Conservation (phyloP, 2,797 vertebrate genomes). For the Botia almorhae region DNA sequence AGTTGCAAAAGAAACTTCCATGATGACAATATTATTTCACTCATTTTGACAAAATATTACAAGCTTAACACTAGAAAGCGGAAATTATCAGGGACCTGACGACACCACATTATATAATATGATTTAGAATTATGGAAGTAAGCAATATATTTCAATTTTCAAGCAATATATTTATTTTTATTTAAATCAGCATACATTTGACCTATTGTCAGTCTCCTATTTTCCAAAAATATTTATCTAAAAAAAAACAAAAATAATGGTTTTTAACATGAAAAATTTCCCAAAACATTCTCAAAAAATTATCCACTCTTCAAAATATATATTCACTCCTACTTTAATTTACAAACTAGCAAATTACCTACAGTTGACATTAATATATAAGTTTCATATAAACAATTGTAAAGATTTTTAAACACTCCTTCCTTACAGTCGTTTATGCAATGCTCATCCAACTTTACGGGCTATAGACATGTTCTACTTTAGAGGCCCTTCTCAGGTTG, state of each 20-base stretch:
- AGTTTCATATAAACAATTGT: background rate
- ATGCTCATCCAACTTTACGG: conserved; percentile 85
- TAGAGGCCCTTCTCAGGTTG: conserved; percentile 89
- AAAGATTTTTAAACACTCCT: background rate
- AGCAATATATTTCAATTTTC: too few relatives aligned
- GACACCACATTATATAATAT: background rate
- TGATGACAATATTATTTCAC: background rate
- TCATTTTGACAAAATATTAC: background rate
- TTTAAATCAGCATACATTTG: too few relatives aligned
- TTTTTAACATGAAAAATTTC: too few relatives aligned
- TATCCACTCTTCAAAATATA: too few relatives aligned
- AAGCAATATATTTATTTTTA: too few relatives aligned
- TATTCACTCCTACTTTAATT: too few relatives aligned
- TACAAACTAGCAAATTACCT: too few relatives aligned
- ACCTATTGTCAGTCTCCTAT: too few relatives aligned
- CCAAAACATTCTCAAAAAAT: too few relatives aligned
- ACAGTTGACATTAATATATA: background rate
- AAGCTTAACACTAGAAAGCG: background rate
- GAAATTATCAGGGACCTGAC: background rate
- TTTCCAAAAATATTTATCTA: too few relatives aligned
- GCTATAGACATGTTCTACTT: conserved; percentile 97
- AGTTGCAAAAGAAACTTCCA: background rate
- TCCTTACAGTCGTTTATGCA: conserved; percentile 85
- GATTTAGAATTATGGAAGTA: background rate
- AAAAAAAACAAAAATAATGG: too few relatives aligned